Evolutionary conservation across 2,888 invertebrate species (phyloP).

Genomic region (Nymphalis c-album): DNA sequence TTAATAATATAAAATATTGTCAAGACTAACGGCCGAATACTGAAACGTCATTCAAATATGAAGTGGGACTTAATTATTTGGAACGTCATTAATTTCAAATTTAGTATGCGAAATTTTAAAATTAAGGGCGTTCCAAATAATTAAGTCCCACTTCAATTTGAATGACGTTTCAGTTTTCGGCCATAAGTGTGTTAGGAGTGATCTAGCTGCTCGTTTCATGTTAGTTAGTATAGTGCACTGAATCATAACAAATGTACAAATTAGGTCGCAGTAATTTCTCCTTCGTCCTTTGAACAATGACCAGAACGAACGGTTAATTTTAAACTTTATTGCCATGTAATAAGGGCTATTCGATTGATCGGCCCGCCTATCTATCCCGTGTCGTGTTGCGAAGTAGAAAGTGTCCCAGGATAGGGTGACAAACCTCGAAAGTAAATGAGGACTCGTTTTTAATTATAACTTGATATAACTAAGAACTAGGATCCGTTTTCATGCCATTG

Average conservation of each 20-base stretch:
- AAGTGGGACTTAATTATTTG: too few species aligned
- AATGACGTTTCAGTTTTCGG: too few species aligned
- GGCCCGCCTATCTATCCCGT: conserved; percentile 55
- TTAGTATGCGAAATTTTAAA: too few species aligned
- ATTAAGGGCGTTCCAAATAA: too few species aligned
- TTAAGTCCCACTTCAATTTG: too few species aligned
- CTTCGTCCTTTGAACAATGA: conserved; percentile 49
- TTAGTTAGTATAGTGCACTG: conserved; percentile 25
- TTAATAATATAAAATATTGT: too few species aligned
- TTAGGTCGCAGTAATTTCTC: conserved; percentile 63
- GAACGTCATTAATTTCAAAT: too few species aligned
- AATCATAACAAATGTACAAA: conserved; percentile 47
- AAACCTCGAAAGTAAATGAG: conserved; percentile 24
- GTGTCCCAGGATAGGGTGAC: conserved; percentile 64
- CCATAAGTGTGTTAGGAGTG: not conserved
- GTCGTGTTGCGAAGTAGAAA: conserved; percentile 63
- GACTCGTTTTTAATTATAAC: not conserved
- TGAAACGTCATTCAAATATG: too few species aligned
- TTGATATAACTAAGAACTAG: too few species aligned
- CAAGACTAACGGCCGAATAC: too few species aligned
- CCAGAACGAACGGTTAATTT: conserved; percentile 42
- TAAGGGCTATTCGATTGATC: conserved; percentile 43
- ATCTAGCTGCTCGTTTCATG: not conserved
- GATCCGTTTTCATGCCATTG: not conserved
- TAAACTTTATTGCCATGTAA: conserved; percentile 50